phyloP scores from a whole-genome alignment of 2,797 vertebrate genomes.

The Molossus molossus region DNA sequence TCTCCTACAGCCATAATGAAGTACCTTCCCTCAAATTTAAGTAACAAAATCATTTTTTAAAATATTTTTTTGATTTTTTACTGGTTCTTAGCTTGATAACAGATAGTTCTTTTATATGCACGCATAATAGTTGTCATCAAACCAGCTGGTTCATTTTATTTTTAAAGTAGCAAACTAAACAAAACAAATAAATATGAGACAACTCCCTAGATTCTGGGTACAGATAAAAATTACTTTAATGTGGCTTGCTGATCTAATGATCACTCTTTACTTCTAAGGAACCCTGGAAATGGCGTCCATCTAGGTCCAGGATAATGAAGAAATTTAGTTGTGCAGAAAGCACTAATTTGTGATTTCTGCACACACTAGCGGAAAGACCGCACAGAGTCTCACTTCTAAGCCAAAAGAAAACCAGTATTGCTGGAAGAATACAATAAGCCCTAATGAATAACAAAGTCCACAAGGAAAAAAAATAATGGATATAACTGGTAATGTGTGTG shows the following conservation, averaged over 20 bases:
- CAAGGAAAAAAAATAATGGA: neutral
- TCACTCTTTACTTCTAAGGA: neutral
- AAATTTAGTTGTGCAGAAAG: conserved; percentile 38
- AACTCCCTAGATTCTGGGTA: neutral
- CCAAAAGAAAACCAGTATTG: neutral
- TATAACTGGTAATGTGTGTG: neutral
- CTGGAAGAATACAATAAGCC: neutral
- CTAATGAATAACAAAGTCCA: neutral
- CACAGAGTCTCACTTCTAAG: neutral
- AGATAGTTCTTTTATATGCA: neutral
- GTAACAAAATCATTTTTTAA: neutral
- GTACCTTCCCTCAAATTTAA: neutral
- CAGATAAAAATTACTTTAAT: neutral
- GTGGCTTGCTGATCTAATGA: conserved; percentile 8
- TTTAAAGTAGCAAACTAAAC: neutral
- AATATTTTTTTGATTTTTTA: neutral
- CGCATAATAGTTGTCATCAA: neutral
- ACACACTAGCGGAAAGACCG: neutral
- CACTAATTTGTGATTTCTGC: neutral
- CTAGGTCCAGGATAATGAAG: neutral
- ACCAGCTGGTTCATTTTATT: neutral
- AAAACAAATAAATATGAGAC: neutral
- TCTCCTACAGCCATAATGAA: neutral
- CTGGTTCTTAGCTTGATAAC: neutral
- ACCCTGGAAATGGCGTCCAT: neutral